Evolutionary conservation across 2,113 vertebrate genomes (phyloP), one percentile per base, ranked within the genome.

Genomic region (Alligator mississippiensis): DNA sequence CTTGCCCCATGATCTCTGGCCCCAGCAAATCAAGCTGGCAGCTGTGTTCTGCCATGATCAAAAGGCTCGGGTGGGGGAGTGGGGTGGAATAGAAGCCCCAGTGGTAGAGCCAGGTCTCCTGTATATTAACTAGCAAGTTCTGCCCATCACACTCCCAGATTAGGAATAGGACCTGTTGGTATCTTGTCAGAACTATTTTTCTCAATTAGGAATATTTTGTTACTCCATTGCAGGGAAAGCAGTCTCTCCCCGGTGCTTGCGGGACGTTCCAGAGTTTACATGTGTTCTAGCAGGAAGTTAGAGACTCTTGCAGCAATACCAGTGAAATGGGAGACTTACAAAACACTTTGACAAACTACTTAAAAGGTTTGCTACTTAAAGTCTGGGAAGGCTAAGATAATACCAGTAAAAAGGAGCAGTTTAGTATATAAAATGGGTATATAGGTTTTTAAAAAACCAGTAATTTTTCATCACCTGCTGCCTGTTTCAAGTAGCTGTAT

Each of bases 191-290:
- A 79, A 28, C 27, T 85, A 72, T 62, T 82, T 47, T 47, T 47
- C 47, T 47, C 79, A 85, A 92, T 58, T 95, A 72, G 82, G 66
- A 11, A 58, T 55, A 11, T 91, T 94, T 89, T 86, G 59, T 80
- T 6, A 38, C 57, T 88, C 22, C 91, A n/a, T 70, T 89, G 47
- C 86, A 85, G 82, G 82, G 72, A 70, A 68, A 30, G n/a, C 66
- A 19, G 28, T 70, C 66, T 18, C 17, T 70, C n/a, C 11, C 4
- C 34, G 21, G 11, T 34, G 18, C 34, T 30, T 18, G 9, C 11
- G 19, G n/a, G 66, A 68, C 19, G 16, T 34, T 30, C n/a, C 66
- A 30, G 19, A 70, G 34, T 16, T 34, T 70, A 10, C 34, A 70
- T 70, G n/a, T 10, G 11, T 68, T 68, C 30, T 18, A 68, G 64